A percentile compares a stretch with the other conserved stretches of the same genome.
These are phyloP conservation scores for Alces alces DNA, from an alignment of 2,113 vertebrate species.

Conservation along the genomic window DNA sequence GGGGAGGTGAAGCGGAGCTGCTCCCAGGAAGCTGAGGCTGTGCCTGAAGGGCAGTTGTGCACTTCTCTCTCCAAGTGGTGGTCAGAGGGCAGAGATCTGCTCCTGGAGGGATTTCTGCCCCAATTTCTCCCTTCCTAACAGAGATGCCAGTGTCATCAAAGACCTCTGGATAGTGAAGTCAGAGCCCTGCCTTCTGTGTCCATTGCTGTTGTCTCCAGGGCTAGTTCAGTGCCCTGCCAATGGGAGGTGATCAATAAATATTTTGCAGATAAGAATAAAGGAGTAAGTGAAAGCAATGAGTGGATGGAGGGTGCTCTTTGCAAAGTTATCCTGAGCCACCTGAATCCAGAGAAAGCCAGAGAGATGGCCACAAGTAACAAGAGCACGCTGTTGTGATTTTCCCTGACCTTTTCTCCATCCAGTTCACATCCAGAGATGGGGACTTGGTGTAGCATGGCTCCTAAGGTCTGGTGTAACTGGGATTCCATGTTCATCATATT, in stretches of 20 bases:
- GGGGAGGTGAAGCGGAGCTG: background rate
- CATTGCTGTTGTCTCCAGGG: background rate
- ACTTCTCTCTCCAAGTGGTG: background rate
- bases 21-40: background rate
- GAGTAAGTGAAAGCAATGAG: background rate
- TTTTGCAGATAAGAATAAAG: slow-evolving; percentile 14
- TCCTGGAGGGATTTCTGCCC: background rate
- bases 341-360: background rate
- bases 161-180: background rate
- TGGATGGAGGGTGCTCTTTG: background rate
- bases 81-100: background rate
- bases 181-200: background rate
- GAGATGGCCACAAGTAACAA: background rate
- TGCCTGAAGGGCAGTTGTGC: background rate
- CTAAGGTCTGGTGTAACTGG: background rate
- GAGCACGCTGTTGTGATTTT: background rate
- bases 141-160: background rate
- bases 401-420: background rate
- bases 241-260: background rate
- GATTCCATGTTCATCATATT: background rate
- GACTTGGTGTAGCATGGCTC: background rate
- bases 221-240: background rate
- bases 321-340: background rate
- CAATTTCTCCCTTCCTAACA: background rate
- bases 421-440: background rate